Evolutionary conservation across 2,888 invertebrate species (phyloP).

Genomic region (Drosophila acutilabella): DNA sequence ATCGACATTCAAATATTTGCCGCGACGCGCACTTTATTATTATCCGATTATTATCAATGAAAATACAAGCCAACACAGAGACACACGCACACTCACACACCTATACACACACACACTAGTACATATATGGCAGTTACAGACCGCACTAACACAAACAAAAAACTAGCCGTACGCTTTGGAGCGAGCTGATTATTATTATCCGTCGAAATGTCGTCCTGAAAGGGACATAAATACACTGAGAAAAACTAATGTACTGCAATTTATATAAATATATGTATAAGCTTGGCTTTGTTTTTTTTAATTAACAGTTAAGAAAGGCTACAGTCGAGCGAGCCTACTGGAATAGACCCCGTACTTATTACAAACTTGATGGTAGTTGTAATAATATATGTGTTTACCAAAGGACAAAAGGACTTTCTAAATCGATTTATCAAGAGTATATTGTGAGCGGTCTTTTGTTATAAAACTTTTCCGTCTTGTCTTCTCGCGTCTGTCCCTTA

Average conservation of each 20-base stretch:
- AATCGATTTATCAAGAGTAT: too few relatives aligned
- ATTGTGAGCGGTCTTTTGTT: too few relatives aligned
- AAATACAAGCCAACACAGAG: slow-evolving; percentile 45
- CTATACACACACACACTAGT: slow-evolving; percentile 11
- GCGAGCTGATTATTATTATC: slow-evolving; percentile 69
- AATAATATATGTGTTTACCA: too few relatives aligned
- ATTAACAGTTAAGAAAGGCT: too few relatives aligned
- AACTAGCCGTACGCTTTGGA: slow-evolving; percentile 60
- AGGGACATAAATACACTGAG: slow-evolving; percentile 32
- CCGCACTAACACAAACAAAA: slow-evolving; percentile 56
- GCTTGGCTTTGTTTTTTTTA: too few relatives aligned
- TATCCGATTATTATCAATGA: slow-evolving; percentile 80
- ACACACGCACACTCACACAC: slow-evolving; percentile 1
- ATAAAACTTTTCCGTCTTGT: too few relatives aligned
- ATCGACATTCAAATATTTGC: slow-evolving; percentile 66
- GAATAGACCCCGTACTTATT: too few relatives aligned
- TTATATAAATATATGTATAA: too few relatives aligned
- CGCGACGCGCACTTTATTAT: slow-evolving; percentile 75
- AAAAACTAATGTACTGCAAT: background rate
- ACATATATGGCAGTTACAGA: slow-evolving; percentile 15
- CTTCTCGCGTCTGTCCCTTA: too few relatives aligned
- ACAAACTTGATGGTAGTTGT: too few relatives aligned
- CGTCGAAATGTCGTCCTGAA: slow-evolving; percentile 40
- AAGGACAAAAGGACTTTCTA: too few relatives aligned
- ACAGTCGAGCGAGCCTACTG: too few relatives aligned